Conservation (phyloP, 2,888 invertebrate species). For the Calameuta idolon region DNA sequence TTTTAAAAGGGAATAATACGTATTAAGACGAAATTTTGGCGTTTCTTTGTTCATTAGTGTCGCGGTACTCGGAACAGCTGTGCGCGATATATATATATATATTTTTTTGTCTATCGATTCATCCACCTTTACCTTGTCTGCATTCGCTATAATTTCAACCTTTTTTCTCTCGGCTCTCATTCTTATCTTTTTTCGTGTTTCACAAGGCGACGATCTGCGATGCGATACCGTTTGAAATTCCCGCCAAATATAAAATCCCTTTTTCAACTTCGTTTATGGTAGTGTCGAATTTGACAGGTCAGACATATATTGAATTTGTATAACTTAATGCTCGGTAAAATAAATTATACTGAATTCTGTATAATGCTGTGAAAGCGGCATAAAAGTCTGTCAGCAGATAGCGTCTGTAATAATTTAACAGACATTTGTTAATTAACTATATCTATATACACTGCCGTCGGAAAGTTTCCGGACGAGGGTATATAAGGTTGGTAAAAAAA, state of each 20-base stretch:
- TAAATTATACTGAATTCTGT: not conserved
- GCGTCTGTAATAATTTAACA: not conserved
- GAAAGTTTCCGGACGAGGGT: too few relatives aligned
- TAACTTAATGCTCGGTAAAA: not conserved
- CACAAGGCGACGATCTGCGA: not conserved
- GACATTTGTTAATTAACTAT: not conserved
- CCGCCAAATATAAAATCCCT: not conserved
- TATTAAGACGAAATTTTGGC: not conserved
- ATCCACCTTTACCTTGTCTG: not conserved
- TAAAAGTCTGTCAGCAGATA: not conserved
- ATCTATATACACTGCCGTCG: not conserved
- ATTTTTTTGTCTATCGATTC: not conserved
- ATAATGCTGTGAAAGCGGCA: not conserved
- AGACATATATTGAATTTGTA: not conserved
- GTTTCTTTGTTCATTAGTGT: not conserved
- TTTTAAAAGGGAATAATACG: not conserved
- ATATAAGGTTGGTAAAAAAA: too few relatives aligned
- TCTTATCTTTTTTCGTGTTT: not conserved
- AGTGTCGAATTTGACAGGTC: not conserved
- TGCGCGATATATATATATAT: not conserved
- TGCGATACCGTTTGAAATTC: not conserved
- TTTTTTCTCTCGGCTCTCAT: not conserved
- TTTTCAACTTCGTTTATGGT: not conserved
- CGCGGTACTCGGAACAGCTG: not conserved
- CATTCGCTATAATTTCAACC: not conserved